Evolutionary conservation across 2,888 invertebrate genomes (phyloP).

Genomic region (Anthrax anthrax): DNA sequence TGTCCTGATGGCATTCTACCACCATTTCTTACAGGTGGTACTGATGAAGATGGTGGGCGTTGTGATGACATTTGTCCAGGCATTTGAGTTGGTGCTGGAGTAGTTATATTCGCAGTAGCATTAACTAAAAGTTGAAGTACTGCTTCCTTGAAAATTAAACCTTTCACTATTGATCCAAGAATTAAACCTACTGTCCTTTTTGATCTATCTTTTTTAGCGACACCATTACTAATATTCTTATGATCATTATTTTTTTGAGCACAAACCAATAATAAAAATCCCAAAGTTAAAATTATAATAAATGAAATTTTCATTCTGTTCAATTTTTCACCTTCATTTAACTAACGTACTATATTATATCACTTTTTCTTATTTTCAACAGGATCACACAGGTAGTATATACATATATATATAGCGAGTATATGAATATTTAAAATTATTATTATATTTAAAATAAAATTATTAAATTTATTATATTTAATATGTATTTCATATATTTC

Average conservation of each 20-base stretch:
- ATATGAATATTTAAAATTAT: too few relatives aligned
- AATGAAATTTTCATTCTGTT: slow-evolving; percentile 2
- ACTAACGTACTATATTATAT: too few relatives aligned
- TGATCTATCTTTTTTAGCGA: background rate
- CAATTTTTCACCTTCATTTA: too few relatives aligned
- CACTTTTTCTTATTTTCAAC: too few relatives aligned
- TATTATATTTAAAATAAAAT: too few relatives aligned
- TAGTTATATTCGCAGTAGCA: background rate
- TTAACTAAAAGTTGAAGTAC: slow-evolving; percentile 2
- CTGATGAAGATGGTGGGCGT: background rate
- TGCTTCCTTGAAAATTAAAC: slow-evolving; percentile 4
- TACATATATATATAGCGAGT: too few relatives aligned
- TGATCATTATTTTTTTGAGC: background rate
- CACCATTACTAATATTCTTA: too few relatives aligned
- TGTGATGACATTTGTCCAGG: background rate
- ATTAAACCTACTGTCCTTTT: slow-evolving; percentile 2
- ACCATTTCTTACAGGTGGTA: background rate
- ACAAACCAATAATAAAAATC: background rate
- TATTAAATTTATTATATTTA: too few relatives aligned
- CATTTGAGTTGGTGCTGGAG: background rate
- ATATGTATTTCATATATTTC: too few relatives aligned
- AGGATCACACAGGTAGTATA: too few relatives aligned
- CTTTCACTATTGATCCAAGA: slow-evolving; percentile 4
- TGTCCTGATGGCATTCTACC: background rate
- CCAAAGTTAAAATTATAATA: background rate